These are phyloP conservation scores for Sparus aurata DNA, from an alignment of 2,797 vertebrate species.

Conservation along the genomic window DNA sequence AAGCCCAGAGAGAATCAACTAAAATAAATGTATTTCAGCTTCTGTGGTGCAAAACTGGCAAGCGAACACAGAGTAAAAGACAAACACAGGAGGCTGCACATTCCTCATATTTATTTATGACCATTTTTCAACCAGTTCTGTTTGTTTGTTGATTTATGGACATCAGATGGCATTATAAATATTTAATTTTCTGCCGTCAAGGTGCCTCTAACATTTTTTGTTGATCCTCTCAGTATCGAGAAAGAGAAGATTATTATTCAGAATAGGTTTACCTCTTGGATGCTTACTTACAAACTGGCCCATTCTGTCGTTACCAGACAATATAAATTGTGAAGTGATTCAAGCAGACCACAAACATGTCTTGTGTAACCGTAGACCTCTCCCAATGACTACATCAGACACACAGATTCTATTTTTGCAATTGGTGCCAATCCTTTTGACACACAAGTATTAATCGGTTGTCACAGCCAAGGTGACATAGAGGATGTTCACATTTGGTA, in stretches of 20 bases:
- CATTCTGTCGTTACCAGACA: not conserved
- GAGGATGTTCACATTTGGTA: no score
- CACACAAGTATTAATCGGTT: not conserved
- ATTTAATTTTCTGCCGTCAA: not conserved
- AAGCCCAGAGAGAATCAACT: not conserved
- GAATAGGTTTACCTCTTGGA: not conserved
- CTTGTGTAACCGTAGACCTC: not conserved
- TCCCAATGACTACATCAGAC: not conserved
- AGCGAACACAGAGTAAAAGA: not conserved
- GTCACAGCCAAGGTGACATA: not conserved
- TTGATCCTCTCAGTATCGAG: not conserved
- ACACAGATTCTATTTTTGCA: not conserved
- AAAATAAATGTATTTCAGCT: slow-evolving; percentile 15
- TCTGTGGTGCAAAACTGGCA: not conserved
- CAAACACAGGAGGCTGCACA: not conserved
- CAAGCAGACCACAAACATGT: not conserved
- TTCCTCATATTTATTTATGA: slow-evolving; percentile 3
- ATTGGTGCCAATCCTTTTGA: not conserved
- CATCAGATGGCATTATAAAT: not conserved
- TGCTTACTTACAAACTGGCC: not conserved
- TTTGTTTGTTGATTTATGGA: not conserved
- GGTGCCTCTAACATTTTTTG: not conserved
- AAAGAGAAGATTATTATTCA: not conserved
- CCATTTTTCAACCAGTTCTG: not conserved
- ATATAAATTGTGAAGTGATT: not conserved